Percentiles rank a stretch among this genome's conserved stretches.
phyloP scores from a whole-genome alignment of 2,797 vertebrate species.

The Sparidentex hasta region DNA sequence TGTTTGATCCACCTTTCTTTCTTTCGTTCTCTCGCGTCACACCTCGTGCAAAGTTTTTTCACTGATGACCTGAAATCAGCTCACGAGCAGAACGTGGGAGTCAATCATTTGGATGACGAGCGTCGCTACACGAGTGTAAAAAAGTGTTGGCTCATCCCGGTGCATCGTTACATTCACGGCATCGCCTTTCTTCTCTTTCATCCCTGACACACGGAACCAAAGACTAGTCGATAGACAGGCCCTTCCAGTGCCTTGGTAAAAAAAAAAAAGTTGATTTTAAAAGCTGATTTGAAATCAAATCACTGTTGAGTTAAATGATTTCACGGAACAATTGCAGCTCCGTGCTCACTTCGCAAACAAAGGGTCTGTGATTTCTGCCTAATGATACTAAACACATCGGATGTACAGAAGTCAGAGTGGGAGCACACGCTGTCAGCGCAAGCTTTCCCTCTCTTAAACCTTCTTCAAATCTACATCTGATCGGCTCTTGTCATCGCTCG shows the following conservation, averaged over 20 bases:
- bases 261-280: too few relatives aligned
- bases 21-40: not conserved
- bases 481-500: conserved; percentile 37
- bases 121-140: not conserved
- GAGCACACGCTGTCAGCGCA: conserved; percentile 5
- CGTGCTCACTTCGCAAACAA: conserved; percentile 29
- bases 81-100: not conserved
- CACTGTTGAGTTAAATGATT: conserved; percentile 1
- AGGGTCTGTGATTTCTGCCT: not conserved
- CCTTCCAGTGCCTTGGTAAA: not conserved
- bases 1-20: not conserved
- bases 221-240: not conserved
- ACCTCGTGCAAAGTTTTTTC: not conserved
- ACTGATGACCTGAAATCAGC: not conserved
- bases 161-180: not conserved
- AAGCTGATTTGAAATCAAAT: conserved; percentile 8
- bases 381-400: conserved; percentile 27
- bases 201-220: not conserved
- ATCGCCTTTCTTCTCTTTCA: not conserved
- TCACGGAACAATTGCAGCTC: conserved; percentile 10
- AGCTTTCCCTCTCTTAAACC: not conserved
- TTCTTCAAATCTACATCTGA: conserved; percentile 15
- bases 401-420: conserved; percentile 1
- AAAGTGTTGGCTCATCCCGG: not conserved
- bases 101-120: not conserved